Percentiles rank a stretch among this genome's conserved stretches.
Conservation (phyloP, 2,113 vertebrate species). For the Colaptes auratus region DNA sequence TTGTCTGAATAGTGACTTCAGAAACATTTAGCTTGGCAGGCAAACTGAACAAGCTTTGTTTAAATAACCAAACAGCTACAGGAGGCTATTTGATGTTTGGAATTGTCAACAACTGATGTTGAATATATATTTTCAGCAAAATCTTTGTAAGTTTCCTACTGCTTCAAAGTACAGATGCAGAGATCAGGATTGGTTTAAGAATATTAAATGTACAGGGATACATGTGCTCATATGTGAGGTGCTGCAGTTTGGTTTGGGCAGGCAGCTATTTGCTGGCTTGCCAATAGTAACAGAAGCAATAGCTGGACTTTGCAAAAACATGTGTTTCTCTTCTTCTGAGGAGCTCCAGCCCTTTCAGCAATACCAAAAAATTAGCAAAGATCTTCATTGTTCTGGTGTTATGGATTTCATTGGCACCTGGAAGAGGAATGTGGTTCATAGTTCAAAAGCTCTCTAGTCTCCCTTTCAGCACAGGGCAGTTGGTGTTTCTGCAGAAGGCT, state of each 20-base stretch:
- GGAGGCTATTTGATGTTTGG: not conserved
- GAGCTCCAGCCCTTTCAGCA: not conserved
- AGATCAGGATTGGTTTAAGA: not conserved
- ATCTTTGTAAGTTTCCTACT: not conserved
- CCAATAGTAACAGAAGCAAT: not conserved
- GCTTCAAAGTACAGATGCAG: not conserved
- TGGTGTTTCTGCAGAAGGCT: not conserved
- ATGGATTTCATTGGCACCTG: not conserved
- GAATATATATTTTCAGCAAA: not conserved
- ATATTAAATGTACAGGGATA: not conserved
- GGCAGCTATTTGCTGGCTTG: not conserved
- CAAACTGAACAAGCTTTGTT: constrained; percentile 14
- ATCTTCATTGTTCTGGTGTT: not conserved
- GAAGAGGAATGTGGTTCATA: not conserved
- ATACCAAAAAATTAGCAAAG: not conserved
- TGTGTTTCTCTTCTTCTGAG: not conserved
- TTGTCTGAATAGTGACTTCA: constrained; percentile 15
- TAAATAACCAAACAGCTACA: constrained; percentile 25
- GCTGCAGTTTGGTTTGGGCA: not conserved
- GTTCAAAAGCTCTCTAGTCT: not conserved
- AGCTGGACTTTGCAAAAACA: not conserved
- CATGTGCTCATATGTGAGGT: not conserved
- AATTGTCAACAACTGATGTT: not conserved
- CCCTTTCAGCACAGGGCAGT: not conserved
- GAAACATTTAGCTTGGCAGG: constrained; percentile 30